Base-by-base conservation (phyloP, 2,113 vertebrate genomes). In the Caranx melampygus region DNA sequence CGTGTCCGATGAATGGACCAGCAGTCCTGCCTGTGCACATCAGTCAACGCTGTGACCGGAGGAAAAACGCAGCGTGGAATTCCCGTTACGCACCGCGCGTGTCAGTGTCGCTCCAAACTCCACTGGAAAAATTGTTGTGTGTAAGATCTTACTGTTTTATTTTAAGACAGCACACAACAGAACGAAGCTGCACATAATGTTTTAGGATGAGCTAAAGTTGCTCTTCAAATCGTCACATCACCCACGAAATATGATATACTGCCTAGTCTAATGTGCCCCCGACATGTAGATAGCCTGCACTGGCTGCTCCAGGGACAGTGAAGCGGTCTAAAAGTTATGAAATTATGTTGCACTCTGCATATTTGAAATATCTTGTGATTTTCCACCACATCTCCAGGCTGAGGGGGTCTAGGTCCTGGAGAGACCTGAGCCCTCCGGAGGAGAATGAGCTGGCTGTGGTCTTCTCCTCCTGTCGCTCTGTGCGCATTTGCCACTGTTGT, bases 51-150 rank as follows among this genome's bases (percentile, higher is more conserved):
- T 35, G 35, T 33, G 44, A 31, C 37, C n/a, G 35, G 78, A 45
- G 69, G 52, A n/a, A 66, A 73, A 21, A 71, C 55, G 61, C 69
- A 58, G 79, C 61, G 63, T 85, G 84, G 79, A 82, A 75, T 64
- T 81, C 80, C 88, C 70, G 40, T 87, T 81, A 83, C 80, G 79
- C 78, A 60, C 34, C 35, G 18, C 79, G 61, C 59, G 4, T 33
- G 21, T 34, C 8, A 16, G 63, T 8, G 12, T 7, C 10, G 5
- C 59, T 35, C 75, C 61, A 55, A 73, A 80, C 20, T 40, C 4
- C 82, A 21, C 13, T 21, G 7, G 33, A 12, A 60, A 82, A 67
- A 21, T 1, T 0, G 3, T 6, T 6, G 12, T 57, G 60, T 64
- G 2, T 6, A 9, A 4, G 5, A 4, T 47, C 1, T 33, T n/a